Percentiles rank a stretch among this genome's conserved stretches.
Evolutionary conservation across 2,797 vertebrate species (phyloP).

Genomic region (Danio tinwini): DNA sequence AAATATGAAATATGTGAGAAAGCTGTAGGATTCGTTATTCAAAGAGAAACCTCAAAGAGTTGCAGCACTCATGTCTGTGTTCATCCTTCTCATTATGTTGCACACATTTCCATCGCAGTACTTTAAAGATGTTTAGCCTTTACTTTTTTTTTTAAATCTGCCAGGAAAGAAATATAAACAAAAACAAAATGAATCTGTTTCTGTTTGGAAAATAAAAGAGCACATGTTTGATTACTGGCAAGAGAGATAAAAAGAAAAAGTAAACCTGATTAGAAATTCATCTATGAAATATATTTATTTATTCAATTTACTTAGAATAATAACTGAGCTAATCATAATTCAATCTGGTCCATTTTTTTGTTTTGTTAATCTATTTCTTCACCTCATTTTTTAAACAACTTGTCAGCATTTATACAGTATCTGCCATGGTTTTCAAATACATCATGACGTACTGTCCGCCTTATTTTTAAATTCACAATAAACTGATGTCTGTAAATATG

Average conservation of each 20-base stretch:
- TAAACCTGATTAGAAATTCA: background rate
- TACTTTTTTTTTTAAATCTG: background rate
- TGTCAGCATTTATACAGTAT: constrained; percentile 26
- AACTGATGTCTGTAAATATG: no score
- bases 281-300: constrained; percentile 15
- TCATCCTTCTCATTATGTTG: constrained; percentile 15
- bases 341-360: constrained; percentile 18
- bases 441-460: background rate
- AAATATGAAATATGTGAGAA: constrained; percentile 33
- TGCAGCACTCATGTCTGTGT: background rate
- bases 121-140: background rate
- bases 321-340: constrained; percentile 56
- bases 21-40: background rate
- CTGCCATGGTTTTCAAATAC: constrained; percentile 4
- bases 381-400: constrained; percentile 15
- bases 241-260: background rate
- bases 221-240: background rate
- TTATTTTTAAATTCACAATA: no score
- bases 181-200: background rate
- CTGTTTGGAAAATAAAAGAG: background rate
- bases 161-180: background rate
- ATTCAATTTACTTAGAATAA: constrained; percentile 31
- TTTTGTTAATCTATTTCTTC: constrained; percentile 21
- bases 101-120: constrained; percentile 11
- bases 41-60: background rate